phyloP scores from a whole-genome alignment of 2,888 invertebrate genomes.

The Cheilosia vernalis region DNA sequence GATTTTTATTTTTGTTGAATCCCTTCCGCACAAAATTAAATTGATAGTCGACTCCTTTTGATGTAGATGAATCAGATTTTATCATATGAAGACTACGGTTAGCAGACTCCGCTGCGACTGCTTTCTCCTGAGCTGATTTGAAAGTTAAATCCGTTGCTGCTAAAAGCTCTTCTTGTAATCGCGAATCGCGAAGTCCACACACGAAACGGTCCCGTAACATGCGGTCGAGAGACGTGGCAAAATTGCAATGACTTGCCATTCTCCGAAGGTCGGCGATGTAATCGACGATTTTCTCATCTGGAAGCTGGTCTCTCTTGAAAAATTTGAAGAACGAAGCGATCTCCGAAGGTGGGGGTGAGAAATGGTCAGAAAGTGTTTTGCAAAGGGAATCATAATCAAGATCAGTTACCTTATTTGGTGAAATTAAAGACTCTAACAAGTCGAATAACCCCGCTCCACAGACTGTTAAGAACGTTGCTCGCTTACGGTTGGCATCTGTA shows the following conservation, averaged over 20 bases:
- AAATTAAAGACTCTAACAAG: not conserved
- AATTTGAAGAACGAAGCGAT: conserved; percentile 25
- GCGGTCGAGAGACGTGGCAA: conserved; percentile 2
- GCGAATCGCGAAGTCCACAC: conserved; percentile 11
- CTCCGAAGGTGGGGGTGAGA: conserved; percentile 24
- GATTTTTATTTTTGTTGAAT: conserved; percentile 1
- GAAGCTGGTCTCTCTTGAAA: conserved; percentile 28
- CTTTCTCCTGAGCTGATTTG: conserved; percentile 21
- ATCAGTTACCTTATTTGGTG: too few relatives aligned
- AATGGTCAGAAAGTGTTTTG: conserved; percentile 1
- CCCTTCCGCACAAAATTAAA: conserved; percentile 11
- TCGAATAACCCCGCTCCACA: too few relatives aligned
- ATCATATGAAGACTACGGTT: conserved; percentile 13
- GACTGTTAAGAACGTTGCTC: too few relatives aligned
- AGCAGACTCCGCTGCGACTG: conserved; percentile 25
- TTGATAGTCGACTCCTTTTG: conserved; percentile 7
- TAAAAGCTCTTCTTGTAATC: conserved; percentile 30
- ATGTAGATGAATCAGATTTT: conserved; percentile 6
- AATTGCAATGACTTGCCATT: conserved; percentile 7
- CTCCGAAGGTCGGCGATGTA: conserved; percentile 22
- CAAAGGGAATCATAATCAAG: not conserved
- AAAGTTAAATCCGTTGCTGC: conserved; percentile 19
- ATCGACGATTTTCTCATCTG: conserved; percentile 9
- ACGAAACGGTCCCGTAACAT: conserved; percentile 27
- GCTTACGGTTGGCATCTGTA: not conserved